A percentile compares a stretch with the other conserved stretches of the same genome.
These are phyloP conservation scores for Motacilla alba DNA, from an alignment of 2,113 vertebrate species.

Conservation along the genomic window DNA sequence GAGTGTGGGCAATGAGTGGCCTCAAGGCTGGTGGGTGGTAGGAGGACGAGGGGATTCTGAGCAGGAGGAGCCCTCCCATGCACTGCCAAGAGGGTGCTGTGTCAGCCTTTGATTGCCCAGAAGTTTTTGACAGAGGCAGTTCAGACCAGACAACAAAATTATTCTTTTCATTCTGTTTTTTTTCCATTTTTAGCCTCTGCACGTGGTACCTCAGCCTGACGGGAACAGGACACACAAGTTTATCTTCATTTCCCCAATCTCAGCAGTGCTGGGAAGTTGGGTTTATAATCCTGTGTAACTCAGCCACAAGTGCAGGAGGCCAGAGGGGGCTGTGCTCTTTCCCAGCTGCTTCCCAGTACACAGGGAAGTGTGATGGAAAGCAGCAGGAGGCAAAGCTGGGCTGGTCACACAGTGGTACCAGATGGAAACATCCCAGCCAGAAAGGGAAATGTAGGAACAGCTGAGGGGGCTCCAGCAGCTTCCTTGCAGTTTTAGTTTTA, in stretches of 20 bases:
- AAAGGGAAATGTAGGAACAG: background rate
- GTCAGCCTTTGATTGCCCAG: background rate
- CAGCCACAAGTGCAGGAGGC: accelerated
- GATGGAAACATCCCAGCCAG: background rate
- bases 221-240: background rate
- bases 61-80: background rate
- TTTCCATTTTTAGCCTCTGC: background rate
- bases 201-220: accelerated
- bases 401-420: background rate
- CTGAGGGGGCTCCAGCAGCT: background rate
- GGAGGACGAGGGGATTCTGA: background rate
- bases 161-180: background rate
- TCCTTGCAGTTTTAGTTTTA: background rate
- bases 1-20: no score
- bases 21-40: background rate
- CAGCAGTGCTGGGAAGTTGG: background rate
- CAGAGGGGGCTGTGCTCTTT: background rate
- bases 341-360: background rate
- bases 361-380: background rate
- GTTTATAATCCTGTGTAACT: background rate
- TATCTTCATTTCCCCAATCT: background rate
- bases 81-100: background rate
- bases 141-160: background rate
- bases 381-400: background rate
- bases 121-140: background rate